Conservation (phyloP, 2,113 vertebrate genomes). For the Ptychochromis oligacanthus region DNA sequence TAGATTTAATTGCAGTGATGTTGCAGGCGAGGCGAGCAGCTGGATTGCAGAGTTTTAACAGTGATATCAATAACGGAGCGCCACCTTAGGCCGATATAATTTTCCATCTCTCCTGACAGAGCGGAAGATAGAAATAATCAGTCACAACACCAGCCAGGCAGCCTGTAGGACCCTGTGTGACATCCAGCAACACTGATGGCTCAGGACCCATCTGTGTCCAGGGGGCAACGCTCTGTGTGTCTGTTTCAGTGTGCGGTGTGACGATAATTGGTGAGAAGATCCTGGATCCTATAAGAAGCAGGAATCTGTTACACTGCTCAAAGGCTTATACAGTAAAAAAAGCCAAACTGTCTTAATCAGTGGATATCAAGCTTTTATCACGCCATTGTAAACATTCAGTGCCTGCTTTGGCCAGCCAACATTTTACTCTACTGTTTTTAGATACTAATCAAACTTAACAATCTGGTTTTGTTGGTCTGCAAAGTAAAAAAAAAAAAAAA, state of each 20-base stretch:
- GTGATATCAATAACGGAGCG: conserved; percentile 76
- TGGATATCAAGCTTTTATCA: not conserved
- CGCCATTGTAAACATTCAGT: not conserved
- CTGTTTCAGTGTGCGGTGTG: conserved; percentile 21
- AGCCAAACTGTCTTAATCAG: not conserved
- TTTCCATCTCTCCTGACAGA: conserved; percentile 77
- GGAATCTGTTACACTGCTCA: conserved; percentile 19
- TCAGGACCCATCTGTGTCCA: conserved; percentile 75
- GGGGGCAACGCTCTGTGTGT: conserved; percentile 32
- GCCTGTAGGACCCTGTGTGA: conserved; percentile 73
- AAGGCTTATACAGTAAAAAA: conserved; percentile 24
- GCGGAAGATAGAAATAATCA: conserved; percentile 77
- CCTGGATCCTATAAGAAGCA: conserved; percentile 34
- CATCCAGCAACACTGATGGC: conserved; percentile 65
- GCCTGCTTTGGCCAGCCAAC: not conserved
- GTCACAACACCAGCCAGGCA: conserved; percentile 69
- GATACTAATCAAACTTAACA: not conserved
- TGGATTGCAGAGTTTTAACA: conserved; percentile 72
- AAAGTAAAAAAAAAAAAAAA: not conserved
- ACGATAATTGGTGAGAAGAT: conserved; percentile 62
- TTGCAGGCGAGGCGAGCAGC: conserved; percentile 71
- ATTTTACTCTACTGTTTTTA: not conserved
- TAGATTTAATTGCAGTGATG: conserved; percentile 76
- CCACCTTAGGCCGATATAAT: conserved; percentile 72
- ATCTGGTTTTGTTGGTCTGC: too few species aligned